Conservation (phyloP, 2,113 vertebrate species). For the Lasiurus cinereus region DNA sequence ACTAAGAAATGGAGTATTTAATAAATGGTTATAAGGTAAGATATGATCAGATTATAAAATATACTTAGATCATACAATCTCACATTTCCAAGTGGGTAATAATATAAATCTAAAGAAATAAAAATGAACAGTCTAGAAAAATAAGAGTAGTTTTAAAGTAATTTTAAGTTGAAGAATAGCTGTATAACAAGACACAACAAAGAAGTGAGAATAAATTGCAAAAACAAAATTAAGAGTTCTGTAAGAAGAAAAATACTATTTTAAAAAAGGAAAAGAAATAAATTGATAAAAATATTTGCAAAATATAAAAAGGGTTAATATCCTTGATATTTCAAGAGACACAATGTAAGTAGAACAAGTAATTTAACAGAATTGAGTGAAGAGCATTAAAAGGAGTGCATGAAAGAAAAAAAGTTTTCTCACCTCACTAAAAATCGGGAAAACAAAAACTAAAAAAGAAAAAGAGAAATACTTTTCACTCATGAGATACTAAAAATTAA, state of each 20-base stretch:
- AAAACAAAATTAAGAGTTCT: not conserved
- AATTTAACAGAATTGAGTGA: not conserved
- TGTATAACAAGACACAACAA: not conserved
- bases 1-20: not conserved
- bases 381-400: not conserved
- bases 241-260: not conserved
- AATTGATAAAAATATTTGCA: not conserved
- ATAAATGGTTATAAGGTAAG: not conserved
- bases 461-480: not conserved
- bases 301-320: not conserved
- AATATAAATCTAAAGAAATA: not conserved
- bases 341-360: not conserved
- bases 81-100: not conserved
- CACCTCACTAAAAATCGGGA: not conserved
- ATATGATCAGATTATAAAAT: not conserved
- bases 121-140: not conserved
- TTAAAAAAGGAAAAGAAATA: slow-evolving; percentile 4
- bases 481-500: not conserved
- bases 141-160: not conserved
- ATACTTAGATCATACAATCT: not conserved
- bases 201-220: not conserved
- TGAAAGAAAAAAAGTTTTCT: not conserved
- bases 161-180: not conserved
- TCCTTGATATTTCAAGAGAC: not conserved
- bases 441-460: not conserved